Evolutionary conservation across 64 coral and sea anemone species (phyloP).

Genomic region (Stichodactyla mertensii): DNA sequence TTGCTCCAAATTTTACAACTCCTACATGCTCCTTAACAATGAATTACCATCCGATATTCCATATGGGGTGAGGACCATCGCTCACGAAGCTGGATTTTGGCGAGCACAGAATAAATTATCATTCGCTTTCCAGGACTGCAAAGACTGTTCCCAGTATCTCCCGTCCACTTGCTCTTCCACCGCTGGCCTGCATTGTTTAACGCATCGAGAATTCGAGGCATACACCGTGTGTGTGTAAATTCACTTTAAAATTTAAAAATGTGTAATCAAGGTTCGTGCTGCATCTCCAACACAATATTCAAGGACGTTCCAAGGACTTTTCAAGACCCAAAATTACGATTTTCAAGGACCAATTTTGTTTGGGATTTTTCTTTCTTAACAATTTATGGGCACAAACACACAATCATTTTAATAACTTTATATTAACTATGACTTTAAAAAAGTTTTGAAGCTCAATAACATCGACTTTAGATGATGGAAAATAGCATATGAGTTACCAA

Average conservation of each 20-base stretch:
- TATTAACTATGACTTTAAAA: no score
- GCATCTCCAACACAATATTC: no score
- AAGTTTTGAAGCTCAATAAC: no score
- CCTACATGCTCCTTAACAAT: background rate
- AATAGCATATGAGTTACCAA: no score
- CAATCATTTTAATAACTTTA: no score
- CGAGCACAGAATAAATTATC: background rate
- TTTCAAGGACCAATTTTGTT: no score
- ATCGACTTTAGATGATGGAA: no score
- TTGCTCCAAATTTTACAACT: background rate
- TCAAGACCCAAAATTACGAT: no score
- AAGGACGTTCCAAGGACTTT: no score
- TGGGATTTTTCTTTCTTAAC: no score
- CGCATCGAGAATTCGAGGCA: background rate
- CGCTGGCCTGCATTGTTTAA: background rate
- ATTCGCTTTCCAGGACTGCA: constrained; percentile 10
- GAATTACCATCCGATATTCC: background rate
- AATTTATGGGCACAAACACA: no score
- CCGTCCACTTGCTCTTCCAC: background rate
- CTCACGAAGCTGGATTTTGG: constrained; percentile 3
- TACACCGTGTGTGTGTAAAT: constrained; percentile 1
- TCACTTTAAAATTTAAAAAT: background rate
- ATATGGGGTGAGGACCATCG: background rate
- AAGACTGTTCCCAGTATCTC: constrained; percentile 7
- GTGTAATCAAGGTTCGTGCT: no score